phyloP scores from a whole-genome alignment of 2,113 vertebrate genomes.

The Anhinga rufa region DNA sequence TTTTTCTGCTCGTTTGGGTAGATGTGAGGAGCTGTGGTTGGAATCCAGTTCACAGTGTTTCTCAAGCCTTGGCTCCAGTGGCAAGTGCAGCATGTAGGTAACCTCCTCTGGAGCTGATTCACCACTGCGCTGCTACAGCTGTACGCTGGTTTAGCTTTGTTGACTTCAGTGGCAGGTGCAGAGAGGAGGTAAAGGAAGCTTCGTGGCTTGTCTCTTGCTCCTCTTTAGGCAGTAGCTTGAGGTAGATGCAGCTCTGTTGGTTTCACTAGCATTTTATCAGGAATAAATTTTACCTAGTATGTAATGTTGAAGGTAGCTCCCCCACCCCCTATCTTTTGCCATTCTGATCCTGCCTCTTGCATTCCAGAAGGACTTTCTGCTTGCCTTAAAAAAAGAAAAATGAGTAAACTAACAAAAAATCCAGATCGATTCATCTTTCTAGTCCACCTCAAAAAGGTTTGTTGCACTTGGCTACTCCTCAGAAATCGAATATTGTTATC shows the following conservation, averaged over 20 bases:
- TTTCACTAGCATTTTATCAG: not conserved
- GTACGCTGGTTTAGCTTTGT: not conserved
- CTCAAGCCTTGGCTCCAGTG: not conserved
- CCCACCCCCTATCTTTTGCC: not conserved
- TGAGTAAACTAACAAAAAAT: not conserved
- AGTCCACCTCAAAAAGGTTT: not conserved
- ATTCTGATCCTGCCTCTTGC: constrained; percentile 9
- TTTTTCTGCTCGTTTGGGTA: not conserved
- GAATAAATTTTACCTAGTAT: not conserved
- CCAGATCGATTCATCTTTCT: not conserved
- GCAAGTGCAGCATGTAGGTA: not conserved
- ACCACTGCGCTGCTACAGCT: not conserved
- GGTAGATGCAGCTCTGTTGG: not conserved
- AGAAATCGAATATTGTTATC: not conserved
- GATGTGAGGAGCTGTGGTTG: not conserved
- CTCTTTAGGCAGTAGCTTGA: not conserved
- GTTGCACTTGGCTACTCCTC: not conserved
- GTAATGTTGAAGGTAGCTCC: not conserved
- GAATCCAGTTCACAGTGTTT: not conserved
- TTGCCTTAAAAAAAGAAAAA: constrained; percentile 45
- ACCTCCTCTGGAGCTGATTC: not conserved
- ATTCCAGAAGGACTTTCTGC: constrained; percentile 18
- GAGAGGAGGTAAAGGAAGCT: not conserved
- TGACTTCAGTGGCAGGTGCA: not conserved
- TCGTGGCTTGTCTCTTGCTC: not conserved